Evolutionary conservation across 2,888 invertebrate species (phyloP), one percentile per base, ranked within the genome.

Genomic region (Nomada ferruginata): DNA sequence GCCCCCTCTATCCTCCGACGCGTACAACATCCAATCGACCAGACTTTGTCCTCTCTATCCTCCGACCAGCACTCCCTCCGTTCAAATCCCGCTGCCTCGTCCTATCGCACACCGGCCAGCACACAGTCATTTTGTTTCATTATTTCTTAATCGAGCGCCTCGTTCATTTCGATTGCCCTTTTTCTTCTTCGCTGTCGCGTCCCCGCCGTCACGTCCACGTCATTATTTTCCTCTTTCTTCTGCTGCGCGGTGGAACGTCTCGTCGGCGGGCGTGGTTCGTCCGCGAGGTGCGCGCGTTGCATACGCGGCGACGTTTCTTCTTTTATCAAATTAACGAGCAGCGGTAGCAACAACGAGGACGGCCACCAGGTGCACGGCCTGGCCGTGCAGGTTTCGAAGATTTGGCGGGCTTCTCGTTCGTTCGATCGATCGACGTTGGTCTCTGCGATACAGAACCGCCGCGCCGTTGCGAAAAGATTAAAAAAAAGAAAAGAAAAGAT

Each of bases 121-220:
- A 47, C 69, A 44, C 78, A 60, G 82, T 83, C 70, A 78, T 83
- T 82, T 83, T 82, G 66, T 75, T 78, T 82, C 71, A 82, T 82
- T 83, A 83, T 82, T 78, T 82, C 77, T 77, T 82, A 77, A 83
- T 82, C 78, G 82, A 64, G 59, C 77, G 66, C 47, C 77, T 74
- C 66, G 64, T 70, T 81, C 81, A 42, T 81, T 73, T 60, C 78
- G 70, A 83, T 78, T 72, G 75, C 73, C 64, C 44, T 59, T 70
- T 66, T 70, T 77, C 26, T 13, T 44, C 18, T 52, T 36, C 36
- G 10, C 15, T 20, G 20, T 52, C 20, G 59, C 26, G 3, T 2
- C 2, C 20, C 7, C 50, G 2, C 20, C 10, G 20, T 47, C 5
- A 20, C 57, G 55, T n/a, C 29, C 18, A 13, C 29, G 26, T 42